phyloP scores from a whole-genome alignment of 1,140 invertebrate species.

The Drosophila nigrodunni region DNA sequence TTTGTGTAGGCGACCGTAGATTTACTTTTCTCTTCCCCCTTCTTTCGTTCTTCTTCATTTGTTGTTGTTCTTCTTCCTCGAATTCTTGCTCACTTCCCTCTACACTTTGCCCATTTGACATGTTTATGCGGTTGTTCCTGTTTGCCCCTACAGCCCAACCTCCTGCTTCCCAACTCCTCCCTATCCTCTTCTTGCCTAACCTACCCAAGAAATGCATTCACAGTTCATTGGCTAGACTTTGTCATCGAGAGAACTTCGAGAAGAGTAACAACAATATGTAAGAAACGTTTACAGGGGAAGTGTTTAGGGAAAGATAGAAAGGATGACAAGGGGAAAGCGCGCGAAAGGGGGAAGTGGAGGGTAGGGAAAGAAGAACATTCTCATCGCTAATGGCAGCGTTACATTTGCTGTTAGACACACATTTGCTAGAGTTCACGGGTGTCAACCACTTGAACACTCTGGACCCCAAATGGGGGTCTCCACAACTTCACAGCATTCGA shows the following conservation, averaged over 20 bases:
- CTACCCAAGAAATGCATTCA: slow-evolving; percentile 32
- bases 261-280: slow-evolving; percentile 14
- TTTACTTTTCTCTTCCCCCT: background rate
- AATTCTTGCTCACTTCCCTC: slow-evolving; percentile 2
- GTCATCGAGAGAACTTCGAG: slow-evolving; percentile 30
- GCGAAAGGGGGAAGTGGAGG: background rate
- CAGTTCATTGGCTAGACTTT: slow-evolving; percentile 40
- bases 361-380: slow-evolving; percentile 7
- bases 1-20: slow-evolving; percentile 26
- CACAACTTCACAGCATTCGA: slow-evolving; percentile 35
- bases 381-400: slow-evolving; percentile 50
- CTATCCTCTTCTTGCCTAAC: background rate
- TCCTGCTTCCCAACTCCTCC: background rate
- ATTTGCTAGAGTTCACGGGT: slow-evolving; percentile 58
- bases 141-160: background rate
- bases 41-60: background rate
- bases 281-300: background rate
- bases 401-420: slow-evolving; percentile 50
- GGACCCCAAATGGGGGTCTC: slow-evolving; percentile 33
- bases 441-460: slow-evolving; percentile 71
- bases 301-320: background rate
- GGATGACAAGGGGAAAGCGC: no score
- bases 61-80: background rate
- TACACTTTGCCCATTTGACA: slow-evolving; percentile 6
- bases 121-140: slow-evolving; percentile 29